Evolutionary conservation across 2,113 vertebrate genomes (phyloP).

Genomic region (Oceanodroma tethys): DNA sequence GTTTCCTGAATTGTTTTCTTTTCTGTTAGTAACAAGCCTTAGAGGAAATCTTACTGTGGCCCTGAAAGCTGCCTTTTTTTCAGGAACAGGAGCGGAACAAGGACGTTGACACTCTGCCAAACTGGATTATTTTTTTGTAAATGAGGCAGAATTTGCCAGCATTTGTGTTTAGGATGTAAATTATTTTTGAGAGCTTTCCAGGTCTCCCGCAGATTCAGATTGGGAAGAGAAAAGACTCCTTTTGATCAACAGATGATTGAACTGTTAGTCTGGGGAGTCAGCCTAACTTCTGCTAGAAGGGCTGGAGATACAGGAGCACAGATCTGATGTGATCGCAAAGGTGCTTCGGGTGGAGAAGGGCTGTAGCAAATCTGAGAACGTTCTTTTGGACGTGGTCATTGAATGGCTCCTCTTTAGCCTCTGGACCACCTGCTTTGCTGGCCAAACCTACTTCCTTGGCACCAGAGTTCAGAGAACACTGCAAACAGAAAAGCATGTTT

Average conservation of each 20-base stretch:
- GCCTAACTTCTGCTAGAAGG: neutral
- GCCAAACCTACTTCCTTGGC: conserved; percentile 66
- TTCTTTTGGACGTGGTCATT: conserved; percentile 10
- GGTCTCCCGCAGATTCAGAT: neutral
- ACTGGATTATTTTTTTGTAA: conserved; percentile 49
- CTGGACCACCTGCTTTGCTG: conserved; percentile 75
- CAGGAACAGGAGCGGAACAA: conserved; percentile 37
- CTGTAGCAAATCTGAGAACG: conserved; percentile 8
- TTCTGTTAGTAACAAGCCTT: neutral
- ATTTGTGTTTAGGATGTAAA: conserved; percentile 39
- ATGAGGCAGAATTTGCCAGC: conserved; percentile 46
- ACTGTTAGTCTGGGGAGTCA: neutral
- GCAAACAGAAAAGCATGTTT: conserved; percentile 58
- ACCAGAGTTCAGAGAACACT: conserved; percentile 24
- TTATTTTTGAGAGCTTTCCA: conserved; percentile 55
- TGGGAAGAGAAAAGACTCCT: neutral
- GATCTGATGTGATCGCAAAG: neutral
- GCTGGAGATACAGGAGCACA: neutral
- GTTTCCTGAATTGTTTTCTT: conserved; percentile 11
- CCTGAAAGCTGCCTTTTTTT: conserved; percentile 46
- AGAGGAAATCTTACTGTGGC: conserved; percentile 31
- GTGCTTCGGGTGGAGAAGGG: neutral
- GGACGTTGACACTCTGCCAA: conserved; percentile 1
- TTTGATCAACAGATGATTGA: neutral
- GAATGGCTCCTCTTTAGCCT: conserved; percentile 47